phyloP scores from a whole-genome alignment of 2,888 invertebrate species.

The Tiliacea citrago region DNA sequence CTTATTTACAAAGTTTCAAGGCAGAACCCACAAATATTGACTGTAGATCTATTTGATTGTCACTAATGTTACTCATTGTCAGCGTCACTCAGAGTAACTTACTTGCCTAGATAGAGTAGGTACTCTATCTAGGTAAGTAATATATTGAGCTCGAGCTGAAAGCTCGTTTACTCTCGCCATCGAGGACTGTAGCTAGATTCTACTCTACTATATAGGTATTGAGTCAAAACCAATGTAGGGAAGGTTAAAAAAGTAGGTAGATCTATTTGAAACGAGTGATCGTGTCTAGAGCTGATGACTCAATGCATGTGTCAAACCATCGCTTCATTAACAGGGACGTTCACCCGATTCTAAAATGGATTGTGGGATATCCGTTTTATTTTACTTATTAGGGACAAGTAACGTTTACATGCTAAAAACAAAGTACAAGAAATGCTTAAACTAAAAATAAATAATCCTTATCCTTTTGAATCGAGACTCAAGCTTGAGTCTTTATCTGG shows the following conservation, averaged over 20 bases:
- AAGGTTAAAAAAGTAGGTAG: too few species aligned
- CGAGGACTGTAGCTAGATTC: neutral
- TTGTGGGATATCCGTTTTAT: neutral
- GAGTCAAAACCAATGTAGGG: slow-evolving; percentile 5
- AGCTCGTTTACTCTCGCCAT: too few species aligned
- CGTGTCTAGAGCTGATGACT: slow-evolving; percentile 8
- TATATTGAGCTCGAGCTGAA: too few species aligned
- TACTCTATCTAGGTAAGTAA: neutral
- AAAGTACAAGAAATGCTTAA: neutral
- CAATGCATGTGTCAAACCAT: slow-evolving; percentile 9
- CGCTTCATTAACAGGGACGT: neutral
- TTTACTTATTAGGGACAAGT: neutral
- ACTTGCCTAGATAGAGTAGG: neutral
- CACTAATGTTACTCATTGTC: slow-evolving; percentile 1
- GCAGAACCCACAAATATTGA: neutral
- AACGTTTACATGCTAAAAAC: neutral
- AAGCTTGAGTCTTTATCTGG: neutral
- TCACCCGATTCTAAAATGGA: slow-evolving; percentile 7
- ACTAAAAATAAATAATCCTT: too few species aligned
- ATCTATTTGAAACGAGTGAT: slow-evolving; percentile 19
- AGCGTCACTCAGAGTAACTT: neutral
- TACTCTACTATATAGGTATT: too few species aligned
- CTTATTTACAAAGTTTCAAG: neutral
- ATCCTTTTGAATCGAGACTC: neutral
- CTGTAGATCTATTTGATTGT: neutral